Evolutionary conservation across 2,113 vertebrate species (phyloP).

Genomic region (Thinocorus orbignyianus): DNA sequence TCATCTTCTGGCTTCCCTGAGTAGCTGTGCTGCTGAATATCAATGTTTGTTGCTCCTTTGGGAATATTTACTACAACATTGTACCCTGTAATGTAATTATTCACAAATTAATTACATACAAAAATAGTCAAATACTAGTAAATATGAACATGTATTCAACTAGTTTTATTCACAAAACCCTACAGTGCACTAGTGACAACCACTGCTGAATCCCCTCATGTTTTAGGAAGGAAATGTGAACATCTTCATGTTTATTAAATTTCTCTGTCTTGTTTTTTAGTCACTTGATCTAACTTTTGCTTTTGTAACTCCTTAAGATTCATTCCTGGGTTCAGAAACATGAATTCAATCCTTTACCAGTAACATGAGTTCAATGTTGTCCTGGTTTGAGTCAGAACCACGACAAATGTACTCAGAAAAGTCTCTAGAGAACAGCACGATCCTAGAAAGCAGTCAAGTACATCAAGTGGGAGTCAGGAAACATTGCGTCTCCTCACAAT

Average conservation of each 20-base stretch:
- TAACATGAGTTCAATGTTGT: background rate
- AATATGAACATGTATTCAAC: background rate
- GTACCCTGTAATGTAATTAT: conserved; percentile 83
- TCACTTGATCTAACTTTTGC: background rate
- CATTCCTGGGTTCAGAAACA: background rate
- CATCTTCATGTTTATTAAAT: background rate
- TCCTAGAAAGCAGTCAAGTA: background rate
- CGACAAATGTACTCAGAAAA: background rate
- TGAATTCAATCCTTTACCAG: background rate
- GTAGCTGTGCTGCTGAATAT: conserved; percentile 93
- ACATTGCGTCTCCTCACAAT: background rate
- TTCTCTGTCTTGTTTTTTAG: background rate
- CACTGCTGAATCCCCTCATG: background rate
- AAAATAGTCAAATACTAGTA: background rate
- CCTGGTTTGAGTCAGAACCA: too few species aligned
- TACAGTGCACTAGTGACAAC: background rate
- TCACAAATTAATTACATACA: conserved; percentile 2
- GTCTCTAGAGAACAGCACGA: background rate
- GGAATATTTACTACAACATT: conserved; percentile 92
- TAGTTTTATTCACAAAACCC: background rate
- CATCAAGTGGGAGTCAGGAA: background rate
- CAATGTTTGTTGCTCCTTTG: conserved; percentile 92
- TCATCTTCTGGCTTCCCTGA: conserved; percentile 95
- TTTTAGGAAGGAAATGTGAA: background rate
- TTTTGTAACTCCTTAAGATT: background rate